These are phyloP conservation scores for Lasioglossum morio DNA, from an alignment of 2,888 invertebrate genomes.

Conservation along the genomic window DNA sequence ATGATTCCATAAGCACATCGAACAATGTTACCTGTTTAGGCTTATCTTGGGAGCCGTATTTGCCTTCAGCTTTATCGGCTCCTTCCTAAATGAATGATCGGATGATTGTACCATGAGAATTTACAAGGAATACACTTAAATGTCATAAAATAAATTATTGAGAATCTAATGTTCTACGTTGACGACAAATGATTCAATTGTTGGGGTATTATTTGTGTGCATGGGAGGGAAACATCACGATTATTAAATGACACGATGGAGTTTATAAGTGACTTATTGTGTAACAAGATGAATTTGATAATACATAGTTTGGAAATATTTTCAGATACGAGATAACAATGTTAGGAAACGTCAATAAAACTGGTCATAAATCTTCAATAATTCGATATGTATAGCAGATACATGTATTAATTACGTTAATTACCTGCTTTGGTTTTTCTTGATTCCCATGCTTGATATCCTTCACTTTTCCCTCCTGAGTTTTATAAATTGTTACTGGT, in stretches of 20 bases:
- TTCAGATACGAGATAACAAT: not conserved
- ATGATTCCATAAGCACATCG: slow-evolving; percentile 73
- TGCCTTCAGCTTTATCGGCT: slow-evolving; percentile 94
- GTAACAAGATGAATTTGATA: not conserved
- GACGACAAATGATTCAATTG: not conserved
- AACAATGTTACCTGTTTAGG: slow-evolving; percentile 90
- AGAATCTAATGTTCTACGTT: slow-evolving; percentile 1
- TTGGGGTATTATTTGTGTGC: slow-evolving; percentile 13
- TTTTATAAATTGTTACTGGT: slow-evolving; percentile 97
- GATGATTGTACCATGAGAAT: slow-evolving; percentile 76
- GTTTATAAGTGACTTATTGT: not conserved
- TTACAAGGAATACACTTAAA: slow-evolving; percentile 46
- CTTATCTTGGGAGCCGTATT: slow-evolving; percentile 96
- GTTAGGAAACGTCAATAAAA: not conserved
- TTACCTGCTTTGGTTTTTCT: slow-evolving; percentile 94
- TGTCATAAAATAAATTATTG: slow-evolving; percentile 25
- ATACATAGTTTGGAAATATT: not conserved
- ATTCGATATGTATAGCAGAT: not conserved
- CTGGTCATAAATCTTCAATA: not conserved
- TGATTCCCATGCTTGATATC: slow-evolving; percentile 96
- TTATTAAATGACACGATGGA: slow-evolving; percentile 1
- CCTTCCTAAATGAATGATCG: slow-evolving; percentile 88
- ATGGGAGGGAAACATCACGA: not conserved
- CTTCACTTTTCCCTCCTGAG: slow-evolving; percentile 95
- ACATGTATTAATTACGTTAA: not conserved